phyloP scores from a whole-genome alignment of 37 sponge, comb jelly and placozoan species.

The Bolinopsis microptera region DNA sequence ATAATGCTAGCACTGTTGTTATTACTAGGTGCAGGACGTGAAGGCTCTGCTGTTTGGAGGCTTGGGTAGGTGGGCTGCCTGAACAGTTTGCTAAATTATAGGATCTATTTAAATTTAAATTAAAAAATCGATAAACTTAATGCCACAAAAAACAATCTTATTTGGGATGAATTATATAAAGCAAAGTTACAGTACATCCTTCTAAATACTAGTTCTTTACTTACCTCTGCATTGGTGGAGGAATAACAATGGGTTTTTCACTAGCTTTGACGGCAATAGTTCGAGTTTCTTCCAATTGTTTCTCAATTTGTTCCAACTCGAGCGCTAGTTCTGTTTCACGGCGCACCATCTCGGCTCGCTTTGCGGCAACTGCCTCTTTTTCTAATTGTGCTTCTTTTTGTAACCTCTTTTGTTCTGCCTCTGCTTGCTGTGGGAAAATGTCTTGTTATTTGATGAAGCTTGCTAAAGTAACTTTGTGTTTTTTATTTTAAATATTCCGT shows the following conservation, averaged over 20 bases:
- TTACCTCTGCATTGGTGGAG: conserved; percentile 50
- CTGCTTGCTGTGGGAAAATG: conserved; percentile 64
- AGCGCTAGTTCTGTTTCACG: conserved; percentile 26
- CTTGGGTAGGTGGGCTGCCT: conserved; percentile 51
- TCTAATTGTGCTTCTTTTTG: conserved; percentile 16
- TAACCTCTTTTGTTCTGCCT: conserved; percentile 35
- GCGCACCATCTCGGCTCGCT: conserved; percentile 39
- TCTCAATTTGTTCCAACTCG: conserved; percentile 56
- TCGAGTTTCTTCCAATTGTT: conserved; percentile 36
- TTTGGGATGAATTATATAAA: too few relatives aligned
- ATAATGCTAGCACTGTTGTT: too few relatives aligned
- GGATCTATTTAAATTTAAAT: too few relatives aligned
- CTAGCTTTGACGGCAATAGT: conserved; percentile 5
- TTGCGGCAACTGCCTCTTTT: background rate
- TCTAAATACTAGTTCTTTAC: background rate
- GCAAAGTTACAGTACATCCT: background rate
- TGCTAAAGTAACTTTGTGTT: too few relatives aligned
- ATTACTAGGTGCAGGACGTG: background rate
- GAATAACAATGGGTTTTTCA: conserved; percentile 4
- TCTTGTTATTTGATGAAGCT: too few relatives aligned
- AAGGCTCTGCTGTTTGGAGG: background rate
- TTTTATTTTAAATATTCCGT: too few relatives aligned
- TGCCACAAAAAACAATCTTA: too few relatives aligned
- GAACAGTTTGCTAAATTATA: too few relatives aligned
- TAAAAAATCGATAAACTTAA: too few relatives aligned